Base-by-base conservation (phyloP, 1,140 invertebrate genomes). In the Oedothorax gibbosus region DNA sequence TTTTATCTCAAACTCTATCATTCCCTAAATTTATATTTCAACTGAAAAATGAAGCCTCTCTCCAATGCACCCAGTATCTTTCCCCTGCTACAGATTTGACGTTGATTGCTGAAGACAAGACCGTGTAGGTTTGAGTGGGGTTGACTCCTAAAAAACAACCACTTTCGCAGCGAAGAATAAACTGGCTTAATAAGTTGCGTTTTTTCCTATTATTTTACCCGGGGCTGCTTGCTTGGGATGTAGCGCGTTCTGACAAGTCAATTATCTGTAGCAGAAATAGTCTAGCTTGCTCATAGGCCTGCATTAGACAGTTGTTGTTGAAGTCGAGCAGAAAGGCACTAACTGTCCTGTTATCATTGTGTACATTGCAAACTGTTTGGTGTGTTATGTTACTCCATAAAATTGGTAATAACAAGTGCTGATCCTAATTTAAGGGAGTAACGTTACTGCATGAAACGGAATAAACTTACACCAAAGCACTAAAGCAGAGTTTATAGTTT, bases 171-270 rank as follows among this genome's bases (percentile, higher is more conserved):
- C 49, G 69, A 10, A 20, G 50, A 53, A 71, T 71, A 71, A 71
- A 71, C 69, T 71, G 69, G 69, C 69, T 71, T 71, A 71, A 71
- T 71, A 71, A 71, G 69, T 71, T 71, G 69, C 35, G 35, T 71
- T 71, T 71, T 54, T 54, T 18, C 69, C 54, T 71, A 51, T 53
- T 35, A 35, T 35, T 35, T 35, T 35, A 35, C 35, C 35, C 35
- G 35, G 35, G 35, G 35, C 35, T 35, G 35, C 69, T 18, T 15
- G 69, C 69, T 35, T 71, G 50, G 50, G 21, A 15, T 35, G 14
- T 71, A 71, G 69, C 54, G 69, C 69, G 69, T 53, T 71, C 69
- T 71, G 69, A 71, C 69, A 71, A 54, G 69, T 71, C 69, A 71
- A 71, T 71, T 71, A 71, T 51, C 69, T 51, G 50, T 51, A 53